phyloP scores from a whole-genome alignment of 92 coral and sea anemone genomes.

The Phenganax marumi region DNA sequence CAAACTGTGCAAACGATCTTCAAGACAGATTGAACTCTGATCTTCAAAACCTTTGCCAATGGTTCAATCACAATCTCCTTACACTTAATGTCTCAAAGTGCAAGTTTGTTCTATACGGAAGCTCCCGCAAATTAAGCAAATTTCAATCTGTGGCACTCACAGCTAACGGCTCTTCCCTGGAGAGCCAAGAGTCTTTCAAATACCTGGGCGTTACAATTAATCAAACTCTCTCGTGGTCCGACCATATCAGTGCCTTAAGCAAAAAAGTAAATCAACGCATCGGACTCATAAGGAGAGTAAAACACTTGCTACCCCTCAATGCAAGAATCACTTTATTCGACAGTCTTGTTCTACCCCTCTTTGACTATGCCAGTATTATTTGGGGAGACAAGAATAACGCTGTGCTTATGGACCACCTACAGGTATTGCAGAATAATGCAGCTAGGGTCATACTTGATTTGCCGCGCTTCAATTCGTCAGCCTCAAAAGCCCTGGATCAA shows the following conservation, averaged over 20 bases:
- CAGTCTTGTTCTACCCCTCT: conserved; percentile 34
- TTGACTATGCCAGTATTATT: conserved; percentile 21
- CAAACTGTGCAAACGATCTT: conserved; percentile 8
- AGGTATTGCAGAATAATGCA: conserved; percentile 42
- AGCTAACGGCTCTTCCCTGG: conserved; percentile 20
- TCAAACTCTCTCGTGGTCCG: conserved; percentile 33
- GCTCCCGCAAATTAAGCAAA: conserved; percentile 6
- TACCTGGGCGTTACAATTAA: conserved; percentile 24
- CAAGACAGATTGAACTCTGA: conserved; percentile 24
- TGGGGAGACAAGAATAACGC: conserved; percentile 40
- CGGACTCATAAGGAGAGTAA: conserved; percentile 22
- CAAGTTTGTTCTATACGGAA: conserved; percentile 33
- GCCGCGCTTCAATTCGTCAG: conserved; percentile 18
- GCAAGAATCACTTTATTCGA: conserved; percentile 24
- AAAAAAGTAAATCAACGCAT: conserved; percentile 33
- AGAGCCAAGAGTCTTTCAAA: conserved; percentile 9
- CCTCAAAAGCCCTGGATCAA: conserved; percentile 31
- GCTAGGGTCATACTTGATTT: conserved; percentile 28
- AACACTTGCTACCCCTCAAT: conserved; percentile 38
- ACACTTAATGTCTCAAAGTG: conserved; percentile 45
- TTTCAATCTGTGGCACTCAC: conserved; percentile 19
- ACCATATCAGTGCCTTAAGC: conserved; percentile 30
- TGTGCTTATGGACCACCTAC: conserved; percentile 30
- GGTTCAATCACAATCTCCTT: conserved; percentile 29
- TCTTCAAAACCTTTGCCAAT: conserved; percentile 1